Evolutionary conservation across 2,797 vertebrate genomes (phyloP).

Genomic region (Pelochelys cantorii): DNA sequence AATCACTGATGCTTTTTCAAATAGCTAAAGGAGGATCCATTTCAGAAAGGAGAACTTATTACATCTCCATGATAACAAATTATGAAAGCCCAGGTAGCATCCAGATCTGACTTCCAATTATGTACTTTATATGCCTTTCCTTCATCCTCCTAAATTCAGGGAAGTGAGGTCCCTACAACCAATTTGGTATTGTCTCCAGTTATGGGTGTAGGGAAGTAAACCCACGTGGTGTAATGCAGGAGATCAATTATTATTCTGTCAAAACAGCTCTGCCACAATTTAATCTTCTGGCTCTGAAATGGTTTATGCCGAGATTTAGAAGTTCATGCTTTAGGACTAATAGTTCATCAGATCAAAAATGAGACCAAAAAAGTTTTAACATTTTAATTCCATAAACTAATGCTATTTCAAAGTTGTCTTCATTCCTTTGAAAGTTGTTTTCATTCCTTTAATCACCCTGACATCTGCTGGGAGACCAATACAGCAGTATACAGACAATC

Average conservation of each 20-base stretch:
- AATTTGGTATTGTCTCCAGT: neutral
- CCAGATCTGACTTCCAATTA: neutral
- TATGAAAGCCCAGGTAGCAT: neutral
- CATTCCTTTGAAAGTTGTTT: no score
- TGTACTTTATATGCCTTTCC: neutral
- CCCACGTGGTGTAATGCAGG: neutral
- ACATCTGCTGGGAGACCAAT: no score
- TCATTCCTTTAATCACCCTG: no score
- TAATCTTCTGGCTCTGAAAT: neutral
- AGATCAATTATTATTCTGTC: neutral
- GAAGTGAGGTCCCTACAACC: neutral
- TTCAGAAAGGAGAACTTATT: neutral
- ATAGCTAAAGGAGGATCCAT: neutral
- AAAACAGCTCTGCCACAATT: neutral
- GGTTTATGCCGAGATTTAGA: neutral
- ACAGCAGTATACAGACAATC: no score
- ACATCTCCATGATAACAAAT: fast-evolving
- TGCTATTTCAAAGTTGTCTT: no score
- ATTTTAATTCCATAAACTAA: no score
- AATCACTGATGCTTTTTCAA: neutral
- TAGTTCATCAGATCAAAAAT: neutral
- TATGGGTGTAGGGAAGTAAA: neutral
- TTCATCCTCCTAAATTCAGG: neutral
- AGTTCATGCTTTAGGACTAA: fast-evolving
- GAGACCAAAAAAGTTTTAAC: neutral